Conservation (phyloP, 1,140 invertebrate genomes). For the Eupeodes corollae region DNA sequence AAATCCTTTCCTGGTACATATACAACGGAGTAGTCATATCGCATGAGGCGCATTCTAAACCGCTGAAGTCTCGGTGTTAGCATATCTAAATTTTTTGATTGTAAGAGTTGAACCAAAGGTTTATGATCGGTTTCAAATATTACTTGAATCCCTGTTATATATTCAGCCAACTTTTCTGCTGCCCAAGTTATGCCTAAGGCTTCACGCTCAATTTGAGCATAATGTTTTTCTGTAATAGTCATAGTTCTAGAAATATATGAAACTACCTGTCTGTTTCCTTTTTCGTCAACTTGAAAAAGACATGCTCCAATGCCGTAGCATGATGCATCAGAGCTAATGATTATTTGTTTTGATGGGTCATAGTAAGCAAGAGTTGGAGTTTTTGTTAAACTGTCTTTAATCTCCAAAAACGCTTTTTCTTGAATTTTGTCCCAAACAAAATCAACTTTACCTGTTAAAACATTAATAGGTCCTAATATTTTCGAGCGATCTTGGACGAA, state of each 20-base stretch:
- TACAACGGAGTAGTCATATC: constrained; percentile 23
- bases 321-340: constrained; percentile 4
- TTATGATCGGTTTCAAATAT: constrained; percentile 40
- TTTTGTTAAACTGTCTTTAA: constrained; percentile 6
- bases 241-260: constrained; percentile 33
- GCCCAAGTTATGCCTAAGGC: constrained; percentile 39
- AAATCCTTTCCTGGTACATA: too few species aligned
- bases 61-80: too few species aligned
- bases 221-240: constrained; percentile 25
- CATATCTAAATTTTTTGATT: too few species aligned
- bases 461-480: constrained; percentile 12
- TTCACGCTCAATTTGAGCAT: constrained; percentile 43
- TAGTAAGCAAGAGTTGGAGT: too few species aligned
- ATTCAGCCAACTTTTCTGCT: constrained; percentile 33
- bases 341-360: constrained; percentile 5
- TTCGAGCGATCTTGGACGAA: too few species aligned
- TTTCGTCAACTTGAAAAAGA: constrained; percentile 5
- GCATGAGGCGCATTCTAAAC: too few species aligned
- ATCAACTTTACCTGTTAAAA: constrained; percentile 10
- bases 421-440: background rate
- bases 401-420: constrained; percentile 7
- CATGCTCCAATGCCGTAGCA: constrained; percentile 4
- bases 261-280: constrained; percentile 17
- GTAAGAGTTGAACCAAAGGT: too few species aligned
- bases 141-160: constrained; percentile 36